Evolutionary conservation across 2,113 vertebrate genomes (phyloP), one percentile per base, ranked within the genome.

Genomic region (Fukomys damarensis): DNA sequence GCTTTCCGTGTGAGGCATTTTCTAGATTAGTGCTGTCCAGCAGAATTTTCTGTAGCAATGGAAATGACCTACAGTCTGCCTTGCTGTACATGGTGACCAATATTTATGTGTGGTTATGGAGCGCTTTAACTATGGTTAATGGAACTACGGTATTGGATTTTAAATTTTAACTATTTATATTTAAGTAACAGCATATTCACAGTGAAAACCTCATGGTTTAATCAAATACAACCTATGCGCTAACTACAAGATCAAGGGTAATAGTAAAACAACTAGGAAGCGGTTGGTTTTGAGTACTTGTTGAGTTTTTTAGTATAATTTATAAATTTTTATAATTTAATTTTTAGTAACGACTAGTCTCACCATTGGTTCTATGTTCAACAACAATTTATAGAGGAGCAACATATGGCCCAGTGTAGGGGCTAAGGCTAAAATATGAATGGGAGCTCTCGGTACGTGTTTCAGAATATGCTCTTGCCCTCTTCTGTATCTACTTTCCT

Each of bases 131-230:
- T 90, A n/a, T 90, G 91, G 38, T 86, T 79, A 84, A 70, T 83
- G 90, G 66, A 95, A 93, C 74, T 83, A 74, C 77, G 41, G 49
- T 38, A 54, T 14, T 63, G 7, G 35, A 43, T 82, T 91, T 95
- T 59, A 56, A 54, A 61, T 92, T 88, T 87, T 56, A 84, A 56
- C 82, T 93, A 84, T 56, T 89, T 93, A 81, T 80, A 83, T 90
- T 92, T 89, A 80, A 89, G 85, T 43, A 63, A 38, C 38, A 52
- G 86, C 13, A 26, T 46, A 68, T 20, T 30, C 11, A 84, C 8
- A 54, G 13, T 22, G 58, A 63, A 95, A 87, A 20, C 22, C 17
- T 76, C 24, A 14, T 46, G 32, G 17, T 92, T 95, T 89, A 68
- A 77, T 80, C 66, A 74, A 35, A 20, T 35, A 7, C 12, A 24